phyloP scores from a whole-genome alignment of 2,888 invertebrate species.

The Machimus rusticus region DNA sequence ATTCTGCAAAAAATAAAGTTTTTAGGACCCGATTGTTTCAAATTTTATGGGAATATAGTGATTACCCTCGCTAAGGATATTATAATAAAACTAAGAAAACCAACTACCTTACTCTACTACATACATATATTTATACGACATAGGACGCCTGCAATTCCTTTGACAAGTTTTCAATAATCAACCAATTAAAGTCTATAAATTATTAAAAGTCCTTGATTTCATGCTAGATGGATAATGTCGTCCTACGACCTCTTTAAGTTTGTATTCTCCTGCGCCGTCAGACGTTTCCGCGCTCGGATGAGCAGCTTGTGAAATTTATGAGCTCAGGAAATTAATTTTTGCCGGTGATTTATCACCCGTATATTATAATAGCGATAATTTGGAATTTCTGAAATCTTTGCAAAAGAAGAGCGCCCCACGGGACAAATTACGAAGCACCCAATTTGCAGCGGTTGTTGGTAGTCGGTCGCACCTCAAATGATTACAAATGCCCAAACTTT shows the following conservation, averaged over 20 bases:
- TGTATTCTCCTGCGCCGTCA: not conserved
- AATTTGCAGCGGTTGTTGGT: not conserved
- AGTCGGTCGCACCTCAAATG: conserved; percentile 14
- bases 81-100: not conserved
- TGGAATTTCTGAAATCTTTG: not conserved
- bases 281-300: not conserved
- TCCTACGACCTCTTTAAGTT: not conserved
- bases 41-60: conserved; percentile 21
- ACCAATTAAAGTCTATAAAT: not conserved
- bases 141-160: not conserved
- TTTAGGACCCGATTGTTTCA: conserved; percentile 24
- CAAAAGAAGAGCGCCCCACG: not conserved
- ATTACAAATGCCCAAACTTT: conserved; percentile 34
- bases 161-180: not conserved
- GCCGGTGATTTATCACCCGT: conserved; percentile 18
- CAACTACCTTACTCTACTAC: not conserved
- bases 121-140: not conserved
- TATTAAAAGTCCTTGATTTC: not conserved
- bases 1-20: conserved; percentile 17
- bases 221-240: not conserved
- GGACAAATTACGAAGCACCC: not conserved
- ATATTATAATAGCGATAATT: conserved; percentile 30
- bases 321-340: conserved; percentile 31
- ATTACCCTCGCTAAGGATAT: conserved; percentile 3
- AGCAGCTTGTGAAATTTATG: conserved; percentile 23